Conservation (phyloP, 53 echinoderm and acorn worm species). For the Antedon mediterranea region DNA sequence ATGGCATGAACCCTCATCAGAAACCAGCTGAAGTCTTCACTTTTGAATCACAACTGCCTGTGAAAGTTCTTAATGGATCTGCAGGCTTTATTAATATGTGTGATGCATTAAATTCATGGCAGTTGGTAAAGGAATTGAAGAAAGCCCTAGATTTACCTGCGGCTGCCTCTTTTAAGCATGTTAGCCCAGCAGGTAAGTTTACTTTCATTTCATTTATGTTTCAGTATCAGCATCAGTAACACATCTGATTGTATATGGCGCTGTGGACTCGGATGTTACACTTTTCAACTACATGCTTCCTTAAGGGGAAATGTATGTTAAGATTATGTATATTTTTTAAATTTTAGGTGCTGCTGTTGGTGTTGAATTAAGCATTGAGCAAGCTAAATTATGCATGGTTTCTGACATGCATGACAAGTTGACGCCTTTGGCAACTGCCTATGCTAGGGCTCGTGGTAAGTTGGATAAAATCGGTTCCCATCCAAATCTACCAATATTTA, state of each 20-base stretch:
- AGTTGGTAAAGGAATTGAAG: constrained; percentile 75
- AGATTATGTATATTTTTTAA: background rate
- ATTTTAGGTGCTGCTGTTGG: constrained; percentile 92
- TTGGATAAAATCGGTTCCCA: background rate
- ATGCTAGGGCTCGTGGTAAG: constrained; percentile 88
- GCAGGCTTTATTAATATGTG: constrained; percentile 94
- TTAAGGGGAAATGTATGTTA: background rate
- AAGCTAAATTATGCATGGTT: constrained; percentile 87
- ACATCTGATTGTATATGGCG: no score
- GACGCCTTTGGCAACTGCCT: constrained; percentile 75
- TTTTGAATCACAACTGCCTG: constrained; percentile 40
- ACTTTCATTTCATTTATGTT: background rate
- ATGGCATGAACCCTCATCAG: constrained; percentile 96
- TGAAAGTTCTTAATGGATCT: constrained; percentile 79
- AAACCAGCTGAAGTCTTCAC: constrained; percentile 90
- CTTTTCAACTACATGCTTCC: no score
- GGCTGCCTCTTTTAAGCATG: constrained; percentile 89
- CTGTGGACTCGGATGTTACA: no score
- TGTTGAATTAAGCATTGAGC: constrained; percentile 26
- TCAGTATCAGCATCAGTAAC: no score
- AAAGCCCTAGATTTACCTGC: constrained; percentile 60
- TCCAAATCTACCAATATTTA: no score
- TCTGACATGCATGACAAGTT: constrained; percentile 58
- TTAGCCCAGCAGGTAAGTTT: constrained; percentile 88
- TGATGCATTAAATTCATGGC: constrained; percentile 83